Conservation (phyloP, 2,797 vertebrate species). For the Aplochiton taeniatus region DNA sequence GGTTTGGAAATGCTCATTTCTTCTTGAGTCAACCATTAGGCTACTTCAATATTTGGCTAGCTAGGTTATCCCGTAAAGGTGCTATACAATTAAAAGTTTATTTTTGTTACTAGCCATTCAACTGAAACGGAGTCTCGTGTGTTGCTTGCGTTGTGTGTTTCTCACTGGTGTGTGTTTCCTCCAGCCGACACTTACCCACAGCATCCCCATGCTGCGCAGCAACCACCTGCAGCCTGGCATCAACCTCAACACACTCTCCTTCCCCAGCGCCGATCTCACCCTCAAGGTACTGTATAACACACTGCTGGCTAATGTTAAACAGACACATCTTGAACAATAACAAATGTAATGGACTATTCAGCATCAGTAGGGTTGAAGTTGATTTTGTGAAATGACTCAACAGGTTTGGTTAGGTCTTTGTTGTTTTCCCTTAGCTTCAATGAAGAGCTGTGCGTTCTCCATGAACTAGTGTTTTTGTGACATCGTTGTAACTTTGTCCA, state of each 20-base stretch:
- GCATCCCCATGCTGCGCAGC: slow-evolving; percentile 92
- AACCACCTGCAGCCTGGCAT: slow-evolving; percentile 94
- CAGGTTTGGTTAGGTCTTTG: too few species aligned
- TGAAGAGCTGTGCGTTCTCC: too few species aligned
- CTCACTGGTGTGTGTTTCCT: neutral
- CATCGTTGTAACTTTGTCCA: neutral
- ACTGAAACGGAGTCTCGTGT: neutral
- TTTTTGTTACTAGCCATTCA: neutral
- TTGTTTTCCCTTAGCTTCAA: too few species aligned
- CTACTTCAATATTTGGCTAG: too few species aligned
- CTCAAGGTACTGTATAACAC: slow-evolving; percentile 84
- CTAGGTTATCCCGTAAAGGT: too few species aligned
- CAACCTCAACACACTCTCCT: slow-evolving; percentile 92
- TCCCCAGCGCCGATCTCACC: slow-evolving; percentile 92
- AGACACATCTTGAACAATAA: neutral
- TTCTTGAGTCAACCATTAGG: too few species aligned
- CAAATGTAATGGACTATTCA: too few species aligned
- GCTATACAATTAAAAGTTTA: too few species aligned
- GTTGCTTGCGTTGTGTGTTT: neutral
- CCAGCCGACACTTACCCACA: slow-evolving; percentile 87
- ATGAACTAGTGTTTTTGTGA: neutral
- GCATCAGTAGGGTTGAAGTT: too few species aligned
- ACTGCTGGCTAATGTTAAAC: neutral
- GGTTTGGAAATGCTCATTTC: too few species aligned
- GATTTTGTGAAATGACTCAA: too few species aligned